Percentiles rank a stretch among this genome's conserved stretches.
Evolutionary conservation across 2,888 invertebrate genomes (phyloP).

Genomic region (Leptopilina drosophilae): DNA sequence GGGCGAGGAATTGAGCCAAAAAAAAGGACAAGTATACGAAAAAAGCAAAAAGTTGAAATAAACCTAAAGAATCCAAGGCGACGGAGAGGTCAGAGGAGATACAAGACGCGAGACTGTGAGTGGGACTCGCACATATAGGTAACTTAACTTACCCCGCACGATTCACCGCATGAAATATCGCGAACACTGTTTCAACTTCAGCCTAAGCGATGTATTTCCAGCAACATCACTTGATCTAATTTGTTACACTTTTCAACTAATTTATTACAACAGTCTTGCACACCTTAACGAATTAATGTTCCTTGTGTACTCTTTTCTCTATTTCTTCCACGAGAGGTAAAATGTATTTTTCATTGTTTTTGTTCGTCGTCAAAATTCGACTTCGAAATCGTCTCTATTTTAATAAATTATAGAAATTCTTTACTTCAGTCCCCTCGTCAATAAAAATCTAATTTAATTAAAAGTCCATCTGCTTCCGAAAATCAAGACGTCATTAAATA

Average conservation of each 20-base stretch:
- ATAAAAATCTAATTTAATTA: neutral
- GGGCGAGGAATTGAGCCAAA: slow-evolving; percentile 57
- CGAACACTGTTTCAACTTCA: slow-evolving; percentile 60
- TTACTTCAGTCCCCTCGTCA: too few species aligned
- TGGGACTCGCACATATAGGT: slow-evolving; percentile 56
- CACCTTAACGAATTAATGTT: slow-evolving; percentile 31
- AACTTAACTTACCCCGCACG: slow-evolving; percentile 65
- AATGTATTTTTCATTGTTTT: too few species aligned
- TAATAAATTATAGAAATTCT: too few species aligned
- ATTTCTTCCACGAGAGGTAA: neutral
- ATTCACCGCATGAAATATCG: slow-evolving; percentile 68
- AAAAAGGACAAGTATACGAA: slow-evolving; percentile 38
- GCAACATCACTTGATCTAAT: slow-evolving; percentile 69
- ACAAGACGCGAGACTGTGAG: slow-evolving; percentile 62
- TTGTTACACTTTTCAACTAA: slow-evolving; percentile 68
- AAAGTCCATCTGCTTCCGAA: neutral
- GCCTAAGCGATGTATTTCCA: slow-evolving; percentile 66
- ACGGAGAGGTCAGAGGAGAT: slow-evolving; percentile 52
- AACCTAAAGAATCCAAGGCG: slow-evolving; percentile 40
- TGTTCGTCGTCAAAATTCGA: too few species aligned
- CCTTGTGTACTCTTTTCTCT: slow-evolving; percentile 23
- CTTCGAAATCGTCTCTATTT: too few species aligned
- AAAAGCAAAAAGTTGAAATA: slow-evolving; percentile 48
- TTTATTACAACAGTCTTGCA: slow-evolving; percentile 60
- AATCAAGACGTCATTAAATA: neutral